These are phyloP conservation scores for Mustelus asterias DNA, from an alignment of 2,113 vertebrate species.

Conservation along the genomic window DNA sequence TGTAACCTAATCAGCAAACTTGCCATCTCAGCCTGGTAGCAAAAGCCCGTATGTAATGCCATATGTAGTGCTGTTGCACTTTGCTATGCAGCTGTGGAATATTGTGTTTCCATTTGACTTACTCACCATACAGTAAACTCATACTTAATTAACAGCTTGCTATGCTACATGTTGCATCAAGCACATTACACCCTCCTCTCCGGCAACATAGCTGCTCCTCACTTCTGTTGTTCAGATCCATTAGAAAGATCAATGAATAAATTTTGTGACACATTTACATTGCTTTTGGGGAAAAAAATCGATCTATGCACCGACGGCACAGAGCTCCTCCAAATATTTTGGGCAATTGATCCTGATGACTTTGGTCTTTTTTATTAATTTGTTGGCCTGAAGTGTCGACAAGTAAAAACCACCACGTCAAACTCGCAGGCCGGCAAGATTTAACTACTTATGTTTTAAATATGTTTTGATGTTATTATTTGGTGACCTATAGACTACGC, in stretches of 20 bases:
- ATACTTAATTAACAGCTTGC: not conserved
- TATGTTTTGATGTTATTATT: too few relatives aligned
- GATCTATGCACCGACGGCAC: not conserved
- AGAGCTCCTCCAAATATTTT: not conserved
- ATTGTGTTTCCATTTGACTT: not conserved
- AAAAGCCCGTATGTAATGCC: not conserved
- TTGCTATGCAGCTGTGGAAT: not conserved
- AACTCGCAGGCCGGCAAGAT: not conserved
- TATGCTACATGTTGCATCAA: not conserved
- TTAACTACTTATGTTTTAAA: not conserved
- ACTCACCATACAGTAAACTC: not conserved
- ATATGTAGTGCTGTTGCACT: not conserved
- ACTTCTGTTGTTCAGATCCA: not conserved
- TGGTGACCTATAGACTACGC: too few relatives aligned
- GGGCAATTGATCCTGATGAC: not conserved
- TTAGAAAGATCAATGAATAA: not conserved
- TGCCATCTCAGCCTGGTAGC: not conserved
- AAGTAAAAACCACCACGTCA: not conserved
- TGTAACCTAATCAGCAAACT: not conserved
- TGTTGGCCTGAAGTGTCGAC: not conserved
- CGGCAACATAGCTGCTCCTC: not conserved
- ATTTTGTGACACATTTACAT: not conserved
- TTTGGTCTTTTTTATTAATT: not conserved
- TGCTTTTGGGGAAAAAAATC: not conserved
- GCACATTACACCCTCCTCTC: not conserved